Conservation (phyloP, 2,113 vertebrate species). For the Polypterus bichir region DNA sequence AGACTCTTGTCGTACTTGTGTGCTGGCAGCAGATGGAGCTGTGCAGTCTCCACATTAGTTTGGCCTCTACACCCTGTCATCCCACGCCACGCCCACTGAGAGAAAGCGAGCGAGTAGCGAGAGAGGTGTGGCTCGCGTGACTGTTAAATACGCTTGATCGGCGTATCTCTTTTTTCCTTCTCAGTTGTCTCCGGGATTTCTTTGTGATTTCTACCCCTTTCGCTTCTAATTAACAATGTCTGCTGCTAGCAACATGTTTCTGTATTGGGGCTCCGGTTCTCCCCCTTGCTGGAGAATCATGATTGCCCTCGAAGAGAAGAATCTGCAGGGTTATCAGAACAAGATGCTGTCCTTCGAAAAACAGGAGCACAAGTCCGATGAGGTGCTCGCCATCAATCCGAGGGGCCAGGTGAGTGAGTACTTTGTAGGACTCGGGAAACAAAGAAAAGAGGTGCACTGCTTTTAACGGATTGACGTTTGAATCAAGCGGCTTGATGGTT, state of each 20-base stretch:
- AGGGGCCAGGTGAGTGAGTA: conserved; percentile 38
- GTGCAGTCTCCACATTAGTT: too few species aligned
- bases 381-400: conserved; percentile 43
- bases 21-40: too few species aligned
- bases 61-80: too few species aligned
- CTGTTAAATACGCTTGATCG: too few species aligned
- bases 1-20: too few species aligned
- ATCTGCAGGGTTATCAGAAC: conserved; percentile 39
- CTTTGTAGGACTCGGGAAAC: not conserved
- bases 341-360: conserved; percentile 46
- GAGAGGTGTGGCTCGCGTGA: too few species aligned
- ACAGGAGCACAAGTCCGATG: conserved; percentile 35
- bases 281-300: conserved; percentile 52
- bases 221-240: too few species aligned
- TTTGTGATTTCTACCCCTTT: too few species aligned
- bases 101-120: too few species aligned
- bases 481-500: not conserved
- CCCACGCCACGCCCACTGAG: too few species aligned
- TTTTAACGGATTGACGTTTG: not conserved
- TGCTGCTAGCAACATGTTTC: conserved; percentile 35
- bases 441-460: not conserved
- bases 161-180: too few species aligned
- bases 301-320: conserved; percentile 54
- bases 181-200: too few species aligned
- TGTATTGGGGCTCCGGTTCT: conserved; percentile 49